Base-by-base conservation (phyloP, 2,113 vertebrate species). In the Pimephales promelas region DNA sequence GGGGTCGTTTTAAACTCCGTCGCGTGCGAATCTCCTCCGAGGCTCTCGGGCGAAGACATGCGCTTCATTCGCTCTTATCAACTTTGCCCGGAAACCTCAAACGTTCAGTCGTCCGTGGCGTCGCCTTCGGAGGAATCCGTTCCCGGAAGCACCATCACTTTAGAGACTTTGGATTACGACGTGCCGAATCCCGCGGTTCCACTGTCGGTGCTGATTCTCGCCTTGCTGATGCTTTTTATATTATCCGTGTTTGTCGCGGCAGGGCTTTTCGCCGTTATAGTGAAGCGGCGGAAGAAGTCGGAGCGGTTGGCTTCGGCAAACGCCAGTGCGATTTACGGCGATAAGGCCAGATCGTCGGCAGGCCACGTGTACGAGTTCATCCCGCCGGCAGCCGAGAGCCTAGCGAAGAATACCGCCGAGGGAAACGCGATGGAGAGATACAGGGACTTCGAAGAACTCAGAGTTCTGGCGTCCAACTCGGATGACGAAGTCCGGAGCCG, bases 341-440 rank as follows among this genome's bases (percentile, higher is more conserved):
- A 40, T 40, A 98, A 97, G 91, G 95, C 97, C 83, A 95, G 96
- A 89, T 96, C 95, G 5, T 96, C 96, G 1, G 96, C 95, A 0
- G 96, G 97, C 68, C 97, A 98, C 61, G 94, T 98, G 5, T 98
- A 99, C 2, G 98, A 98, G 86, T 99, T 96, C 89, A 96, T 98
- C 87, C 97, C 97, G 5, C 95, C 97, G 10, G 92, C 96, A 0
- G 72, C 95, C 75, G 96, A 96, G 82, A 92, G 95, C 87, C 93
- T 95, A 87, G 94, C 95, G 89, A 96, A 95, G 86, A 95, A 94
- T 2, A 2, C 5, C 57, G 91, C 94, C 6, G 95, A 97, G 80
- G 95, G 94, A 89, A 96, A 96, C 88, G 93, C 95, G 0, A 94
- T 92, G 16, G 95, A 97, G 80, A 94, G 95, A 91, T 97, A 96